Conservation (phyloP, 2,113 vertebrate genomes). For the Alosa alosa region DNA sequence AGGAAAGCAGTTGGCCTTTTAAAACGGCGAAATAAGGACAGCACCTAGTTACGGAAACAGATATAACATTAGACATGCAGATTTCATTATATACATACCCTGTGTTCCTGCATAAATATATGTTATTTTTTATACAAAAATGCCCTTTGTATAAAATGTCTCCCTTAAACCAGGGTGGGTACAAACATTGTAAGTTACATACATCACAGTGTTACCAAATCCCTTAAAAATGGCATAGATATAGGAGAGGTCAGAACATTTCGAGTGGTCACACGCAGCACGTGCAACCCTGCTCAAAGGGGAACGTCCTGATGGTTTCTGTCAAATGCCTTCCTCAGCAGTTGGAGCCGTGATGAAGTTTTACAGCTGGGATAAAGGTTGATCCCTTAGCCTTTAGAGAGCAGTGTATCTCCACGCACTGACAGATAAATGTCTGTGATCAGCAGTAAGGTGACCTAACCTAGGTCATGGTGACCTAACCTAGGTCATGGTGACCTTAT, state of each 20-base stretch:
- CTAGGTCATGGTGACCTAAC: conserved; percentile 50
- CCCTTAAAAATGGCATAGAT: neutral
- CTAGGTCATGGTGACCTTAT: conserved; percentile 48
- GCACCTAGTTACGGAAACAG: conserved; percentile 25
- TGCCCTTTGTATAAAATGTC: neutral
- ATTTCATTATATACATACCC: neutral
- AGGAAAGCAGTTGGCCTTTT: neutral
- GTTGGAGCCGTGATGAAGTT: neutral
- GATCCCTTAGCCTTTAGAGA: neutral
- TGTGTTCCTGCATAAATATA: neutral
- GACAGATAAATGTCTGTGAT: neutral
- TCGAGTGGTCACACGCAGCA: neutral
- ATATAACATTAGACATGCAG: neutral
- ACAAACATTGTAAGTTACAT: neutral
- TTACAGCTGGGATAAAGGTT: conserved; percentile 7
- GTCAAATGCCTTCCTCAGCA: neutral
- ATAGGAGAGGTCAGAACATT: neutral
- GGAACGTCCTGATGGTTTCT: neutral
- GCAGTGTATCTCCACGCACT: neutral
- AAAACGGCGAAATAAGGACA: conserved; percentile 25
- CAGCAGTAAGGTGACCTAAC: conserved; percentile 21
- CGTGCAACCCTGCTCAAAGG: neutral
- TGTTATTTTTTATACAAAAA: neutral
- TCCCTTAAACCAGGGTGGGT: neutral
- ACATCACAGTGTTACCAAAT: neutral